Evolutionary conservation across 2,888 invertebrate species (phyloP), one percentile per base, ranked within the genome.

Genomic region (Listrodromus nycthemerus): DNA sequence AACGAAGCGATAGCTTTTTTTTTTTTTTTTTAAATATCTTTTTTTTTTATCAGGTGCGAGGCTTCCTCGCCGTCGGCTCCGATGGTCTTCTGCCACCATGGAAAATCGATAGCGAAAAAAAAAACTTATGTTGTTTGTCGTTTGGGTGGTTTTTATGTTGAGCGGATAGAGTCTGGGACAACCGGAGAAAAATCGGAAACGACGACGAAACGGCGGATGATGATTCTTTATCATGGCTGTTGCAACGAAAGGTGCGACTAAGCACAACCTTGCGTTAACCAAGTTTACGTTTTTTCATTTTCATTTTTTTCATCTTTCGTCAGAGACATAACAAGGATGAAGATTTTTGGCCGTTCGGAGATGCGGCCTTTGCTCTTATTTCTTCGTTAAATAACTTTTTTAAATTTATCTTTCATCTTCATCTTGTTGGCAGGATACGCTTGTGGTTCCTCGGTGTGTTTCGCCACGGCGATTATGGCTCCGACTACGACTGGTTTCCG

Each of bases 391-490:
- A 41, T 41, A 16, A 41, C 41, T 6, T 76, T 71, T 58, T 70
- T 55, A 58, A 5, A 27, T 65, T 73, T 66, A 76, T 33, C 55
- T 30, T 21, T 70, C 45, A 75, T 86, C 52, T 86, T 86, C 84
- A 67, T 86, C 87, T 83, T 85, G 83, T 82, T 86, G 85, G 85
- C 87, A 88, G 87, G 85, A 86, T 87, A 83, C 78, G 73, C 86
- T 75, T 88, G 80, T 67, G 41, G 13, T 41, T 87, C 83, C 87
- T 86, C 85, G 86, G 79, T 83, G 82, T 82, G 75, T 30, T 65
- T 84, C 63, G 67, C 71, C 70, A 30, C 77, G 74, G 70, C 50
- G 70, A 45, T 78, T 75, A 58, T 81, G 70, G 70, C 78, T 70
- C 7, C 77, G 83, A 63, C 84, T 81, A 37, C 84, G 80, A 78